Conservation (phyloP, 2,113 vertebrate species). For the Aphelocoma coerulescens region DNA sequence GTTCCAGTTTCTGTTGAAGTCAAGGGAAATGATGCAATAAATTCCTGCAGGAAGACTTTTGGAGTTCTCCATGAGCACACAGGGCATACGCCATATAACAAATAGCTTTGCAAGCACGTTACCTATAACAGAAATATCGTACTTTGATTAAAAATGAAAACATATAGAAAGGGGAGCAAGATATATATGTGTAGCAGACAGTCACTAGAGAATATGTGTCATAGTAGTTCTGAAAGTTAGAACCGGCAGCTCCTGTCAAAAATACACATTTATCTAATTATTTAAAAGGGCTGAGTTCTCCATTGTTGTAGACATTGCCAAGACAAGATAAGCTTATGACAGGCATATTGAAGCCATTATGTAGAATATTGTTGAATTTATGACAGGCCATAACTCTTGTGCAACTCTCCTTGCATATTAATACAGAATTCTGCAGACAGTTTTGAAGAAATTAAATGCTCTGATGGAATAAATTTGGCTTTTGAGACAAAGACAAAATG, state of each 20-base stretch:
- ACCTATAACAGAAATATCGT: background rate
- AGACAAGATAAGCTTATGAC: conserved; percentile 46
- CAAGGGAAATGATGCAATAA: background rate
- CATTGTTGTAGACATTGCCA: background rate
- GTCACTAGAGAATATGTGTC: background rate
- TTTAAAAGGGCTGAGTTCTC: conserved; percentile 32
- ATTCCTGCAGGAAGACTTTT: background rate
- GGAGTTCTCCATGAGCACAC: background rate
- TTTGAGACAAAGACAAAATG: conserved; percentile 19
- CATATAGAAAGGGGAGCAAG: background rate
- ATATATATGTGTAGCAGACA: background rate
- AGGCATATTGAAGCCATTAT: conserved; percentile 50
- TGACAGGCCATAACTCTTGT: conserved; percentile 55
- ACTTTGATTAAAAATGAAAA: background rate
- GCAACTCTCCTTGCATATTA: conserved; percentile 43
- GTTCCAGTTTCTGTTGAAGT: background rate
- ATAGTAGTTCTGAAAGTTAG: background rate
- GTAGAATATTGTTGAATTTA: conserved; percentile 39
- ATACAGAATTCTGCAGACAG: background rate
- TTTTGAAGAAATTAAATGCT: conserved; percentile 53
- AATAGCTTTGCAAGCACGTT: background rate
- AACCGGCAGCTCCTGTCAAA: conserved; percentile 22
- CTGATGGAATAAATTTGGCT: conserved; percentile 41
- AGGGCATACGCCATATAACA: background rate
- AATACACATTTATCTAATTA: conserved; percentile 43